Percentiles rank a stretch among this genome's conserved stretches.
phyloP scores from a whole-genome alignment of 1,140 invertebrate genomes.

The Drosophila ficusphila region DNA sequence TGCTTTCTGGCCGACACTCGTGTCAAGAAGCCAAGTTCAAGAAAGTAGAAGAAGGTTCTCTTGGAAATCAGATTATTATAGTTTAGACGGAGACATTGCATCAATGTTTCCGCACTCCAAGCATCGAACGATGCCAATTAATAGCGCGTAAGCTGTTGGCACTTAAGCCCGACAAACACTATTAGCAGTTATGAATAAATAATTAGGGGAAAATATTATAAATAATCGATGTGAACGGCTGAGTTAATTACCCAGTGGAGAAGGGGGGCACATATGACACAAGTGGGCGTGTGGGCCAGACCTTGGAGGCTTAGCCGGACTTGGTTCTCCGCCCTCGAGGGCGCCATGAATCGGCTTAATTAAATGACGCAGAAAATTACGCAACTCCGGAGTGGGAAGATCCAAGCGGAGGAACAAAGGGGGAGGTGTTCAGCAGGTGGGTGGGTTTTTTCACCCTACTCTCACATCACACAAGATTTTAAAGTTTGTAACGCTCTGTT shows the following conservation, averaged over 20 bases:
- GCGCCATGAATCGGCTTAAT: slow-evolving; percentile 76
- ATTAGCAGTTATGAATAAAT: slow-evolving; percentile 78
- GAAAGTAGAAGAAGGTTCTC: not conserved
- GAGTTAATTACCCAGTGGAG: slow-evolving; percentile 71
- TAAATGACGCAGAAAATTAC: slow-evolving; percentile 84
- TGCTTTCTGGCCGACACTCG: slow-evolving; percentile 69
- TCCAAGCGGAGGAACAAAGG: no score
- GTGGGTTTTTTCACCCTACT: slow-evolving; percentile 55
- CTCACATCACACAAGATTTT: slow-evolving; percentile 42
- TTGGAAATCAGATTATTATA: not conserved
- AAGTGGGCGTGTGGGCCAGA: slow-evolving; percentile 13
- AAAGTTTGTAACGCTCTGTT: slow-evolving; percentile 44
- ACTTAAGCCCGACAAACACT: slow-evolving; percentile 56
- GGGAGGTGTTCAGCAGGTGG: not conserved
- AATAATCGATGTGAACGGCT: slow-evolving; percentile 61
- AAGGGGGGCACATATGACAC: not conserved
- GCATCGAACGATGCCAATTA: slow-evolving; percentile 47
- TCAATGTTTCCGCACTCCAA: slow-evolving; percentile 59
- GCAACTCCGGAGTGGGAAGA: slow-evolving; percentile 29
- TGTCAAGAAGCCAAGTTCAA: slow-evolving; percentile 47
- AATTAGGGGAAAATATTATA: slow-evolving; percentile 71
- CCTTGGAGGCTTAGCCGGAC: slow-evolving; percentile 41
- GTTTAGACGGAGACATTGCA: slow-evolving; percentile 59
- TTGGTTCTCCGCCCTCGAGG: not conserved
- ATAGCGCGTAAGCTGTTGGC: slow-evolving; percentile 37